Evolutionary conservation across 2,113 vertebrate genomes (phyloP).

Genomic region (Protobothrops flavoviridis): DNA sequence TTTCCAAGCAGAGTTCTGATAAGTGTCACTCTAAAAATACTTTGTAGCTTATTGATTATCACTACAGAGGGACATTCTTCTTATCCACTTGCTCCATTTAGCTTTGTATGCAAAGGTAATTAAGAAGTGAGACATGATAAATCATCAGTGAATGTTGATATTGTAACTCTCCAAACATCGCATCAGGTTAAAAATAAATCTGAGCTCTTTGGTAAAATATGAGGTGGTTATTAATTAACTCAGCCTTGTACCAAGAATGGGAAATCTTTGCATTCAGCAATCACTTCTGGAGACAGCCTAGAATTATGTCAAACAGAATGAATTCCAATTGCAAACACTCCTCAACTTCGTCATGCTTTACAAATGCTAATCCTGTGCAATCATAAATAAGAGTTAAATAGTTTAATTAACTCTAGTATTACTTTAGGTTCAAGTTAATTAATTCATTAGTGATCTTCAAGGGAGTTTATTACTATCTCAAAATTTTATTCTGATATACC

Average conservation of each 20-base stretch:
- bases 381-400: background rate
- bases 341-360: background rate
- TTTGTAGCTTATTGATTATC: conserved; percentile 51
- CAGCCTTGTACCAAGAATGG: background rate
- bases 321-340: background rate
- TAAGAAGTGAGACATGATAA: conserved; percentile 8
- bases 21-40: conserved; percentile 45
- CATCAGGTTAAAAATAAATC: background rate
- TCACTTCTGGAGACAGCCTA: background rate
- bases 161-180: background rate
- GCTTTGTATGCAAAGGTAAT: conserved; percentile 23
- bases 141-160: background rate
- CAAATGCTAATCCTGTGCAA: background rate
- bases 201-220: accelerated
- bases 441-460: background rate
- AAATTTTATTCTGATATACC: background rate
- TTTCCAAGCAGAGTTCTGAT: conserved; percentile 53
- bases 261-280: background rate
- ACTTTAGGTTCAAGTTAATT: conserved; percentile 19
- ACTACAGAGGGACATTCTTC: conserved; percentile 49
- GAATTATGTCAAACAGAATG: accelerated
- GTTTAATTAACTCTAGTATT: background rate
- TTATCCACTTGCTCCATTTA: conserved; percentile 31
- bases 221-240: background rate
- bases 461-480: background rate